Percentiles rank a stretch among this genome's conserved stretches.
Evolutionary conservation across 2,888 invertebrate genomes (phyloP).

Genomic region (Leistus spinibarbis): DNA sequence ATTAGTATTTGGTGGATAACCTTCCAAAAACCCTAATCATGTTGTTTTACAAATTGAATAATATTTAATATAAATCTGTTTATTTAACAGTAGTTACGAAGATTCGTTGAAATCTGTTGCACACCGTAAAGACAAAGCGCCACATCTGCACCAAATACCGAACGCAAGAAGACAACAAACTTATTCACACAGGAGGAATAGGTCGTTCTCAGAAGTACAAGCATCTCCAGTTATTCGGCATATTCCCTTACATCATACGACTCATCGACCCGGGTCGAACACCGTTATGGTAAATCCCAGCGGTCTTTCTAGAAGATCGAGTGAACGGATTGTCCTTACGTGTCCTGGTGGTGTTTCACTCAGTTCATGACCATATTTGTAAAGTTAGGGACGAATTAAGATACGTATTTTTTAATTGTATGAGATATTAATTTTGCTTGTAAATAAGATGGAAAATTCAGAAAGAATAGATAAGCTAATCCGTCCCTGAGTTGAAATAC

Average conservation of each 20-base stretch:
- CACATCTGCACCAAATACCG: slow-evolving; percentile 25
- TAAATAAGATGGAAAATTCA: neutral
- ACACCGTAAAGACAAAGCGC: slow-evolving; percentile 54
- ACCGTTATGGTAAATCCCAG: neutral
- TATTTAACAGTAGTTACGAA: slow-evolving; percentile 75
- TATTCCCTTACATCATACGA: slow-evolving; percentile 22
- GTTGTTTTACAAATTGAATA: neutral
- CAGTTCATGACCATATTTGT: slow-evolving; percentile 25
- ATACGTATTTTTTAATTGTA: neutral
- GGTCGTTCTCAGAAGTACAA: slow-evolving; percentile 51
- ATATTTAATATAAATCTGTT: slow-evolving; percentile 23
- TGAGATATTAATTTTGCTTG: neutral
- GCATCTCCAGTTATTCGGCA: slow-evolving; percentile 28
- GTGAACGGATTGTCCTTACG: slow-evolving; percentile 25
- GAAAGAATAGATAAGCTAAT: neutral
- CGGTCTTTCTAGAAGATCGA: slow-evolving; percentile 17
- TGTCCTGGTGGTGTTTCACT: slow-evolving; percentile 28
- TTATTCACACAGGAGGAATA: slow-evolving; percentile 50
- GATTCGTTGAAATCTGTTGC: slow-evolving; percentile 76
- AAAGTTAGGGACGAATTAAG: neutral
- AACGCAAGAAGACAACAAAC: slow-evolving; percentile 45
- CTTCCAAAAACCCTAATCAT: too few relatives aligned
- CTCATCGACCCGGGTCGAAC: neutral
- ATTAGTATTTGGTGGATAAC: too few relatives aligned
- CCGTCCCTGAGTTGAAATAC: neutral